Evolutionary conservation across 2,888 invertebrate species (phyloP), one percentile per base, ranked within the genome.

Genomic region (Thyatira batis): DNA sequence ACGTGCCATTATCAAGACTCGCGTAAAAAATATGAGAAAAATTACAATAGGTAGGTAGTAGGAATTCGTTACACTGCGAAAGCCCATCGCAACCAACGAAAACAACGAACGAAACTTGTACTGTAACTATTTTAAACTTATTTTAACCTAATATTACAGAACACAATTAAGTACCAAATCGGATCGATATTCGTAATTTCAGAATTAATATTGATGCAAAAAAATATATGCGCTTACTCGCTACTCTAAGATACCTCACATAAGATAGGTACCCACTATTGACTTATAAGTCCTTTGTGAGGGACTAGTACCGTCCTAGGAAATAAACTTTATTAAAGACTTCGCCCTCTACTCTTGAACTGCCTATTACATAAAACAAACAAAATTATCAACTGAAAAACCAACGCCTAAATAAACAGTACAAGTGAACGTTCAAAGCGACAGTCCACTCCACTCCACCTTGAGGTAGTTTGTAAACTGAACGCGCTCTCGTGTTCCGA

Each of bases 401-500:
- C n/a, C n/a, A n/a, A n/a, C n/a, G n/a, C n/a, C n/a, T n/a, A n/a
- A 3, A 33, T 3, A 39, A 39, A 39, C 39, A 39, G 39, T 39
- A 39, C 39, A 39, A 39, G 39, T 60, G 58, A 51, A 50, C 39
- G 13, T 13, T 25, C 13, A n/a, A 23, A 13, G 45, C 23, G 23
- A n/a, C n/a, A n/a, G 23, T 8, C 23, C 10, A 17, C 39, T 58
- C 63, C 58, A 74, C 69, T 83, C 73, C 81, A 92, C 92, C 92
- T 92, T 81, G 74, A 82, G 62, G 82, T 85, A 57, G 85, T 80
- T 80, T 89, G 89, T 82, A 91, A 89, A 69, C 87, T 87, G 87
- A 91, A 92, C 69, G 86, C 91, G 89, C 92, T 92, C 83, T 92
- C 92, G 73, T 90, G 92, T 77, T 91, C 92, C 25, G 90, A 90